A percentile compares a stretch with the other conserved stretches of the same genome.
phyloP scores from a whole-genome alignment of 2,797 vertebrate genomes.

The Pygocentrus nattereri region DNA sequence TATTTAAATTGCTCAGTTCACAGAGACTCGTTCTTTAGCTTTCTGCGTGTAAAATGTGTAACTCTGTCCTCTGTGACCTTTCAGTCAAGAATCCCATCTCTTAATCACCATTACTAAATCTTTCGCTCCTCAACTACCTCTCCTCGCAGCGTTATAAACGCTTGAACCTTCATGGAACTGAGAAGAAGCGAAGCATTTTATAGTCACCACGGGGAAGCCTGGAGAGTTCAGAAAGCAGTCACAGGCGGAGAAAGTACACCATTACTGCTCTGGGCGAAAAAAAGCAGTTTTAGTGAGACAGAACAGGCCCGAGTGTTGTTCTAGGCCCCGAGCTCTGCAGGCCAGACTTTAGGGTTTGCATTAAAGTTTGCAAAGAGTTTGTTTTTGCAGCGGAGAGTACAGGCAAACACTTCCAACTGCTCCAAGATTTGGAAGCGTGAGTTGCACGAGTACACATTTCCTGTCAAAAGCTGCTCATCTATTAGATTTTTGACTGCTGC shows the following conservation, averaged over 20 bases:
- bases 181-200: conserved; percentile 82
- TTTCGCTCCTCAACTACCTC: conserved; percentile 72
- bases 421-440: background rate
- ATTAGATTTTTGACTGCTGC: no score
- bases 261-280: conserved; percentile 55
- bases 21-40: background rate
- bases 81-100: conserved; percentile 77
- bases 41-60: conserved; percentile 63
- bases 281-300: conserved; percentile 28
- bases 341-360: background rate
- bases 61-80: conserved; percentile 77
- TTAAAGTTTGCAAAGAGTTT: background rate
- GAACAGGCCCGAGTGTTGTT: background rate
- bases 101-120: conserved; percentile 79
- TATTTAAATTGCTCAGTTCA: no score
- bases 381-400: background rate
- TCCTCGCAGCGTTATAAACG: conserved; percentile 79
- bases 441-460: background rate
- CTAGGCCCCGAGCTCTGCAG: background rate
- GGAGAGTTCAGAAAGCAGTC: conserved; percentile 81
- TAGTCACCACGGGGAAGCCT: conserved; percentile 78
- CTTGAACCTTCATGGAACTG: conserved; percentile 75
- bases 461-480: no score
- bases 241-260: conserved; percentile 72
- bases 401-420: background rate